These are phyloP conservation scores for Geodia barretti DNA, from an alignment of 37 sponge, comb jelly and placozoan species.

Conservation along the genomic window DNA sequence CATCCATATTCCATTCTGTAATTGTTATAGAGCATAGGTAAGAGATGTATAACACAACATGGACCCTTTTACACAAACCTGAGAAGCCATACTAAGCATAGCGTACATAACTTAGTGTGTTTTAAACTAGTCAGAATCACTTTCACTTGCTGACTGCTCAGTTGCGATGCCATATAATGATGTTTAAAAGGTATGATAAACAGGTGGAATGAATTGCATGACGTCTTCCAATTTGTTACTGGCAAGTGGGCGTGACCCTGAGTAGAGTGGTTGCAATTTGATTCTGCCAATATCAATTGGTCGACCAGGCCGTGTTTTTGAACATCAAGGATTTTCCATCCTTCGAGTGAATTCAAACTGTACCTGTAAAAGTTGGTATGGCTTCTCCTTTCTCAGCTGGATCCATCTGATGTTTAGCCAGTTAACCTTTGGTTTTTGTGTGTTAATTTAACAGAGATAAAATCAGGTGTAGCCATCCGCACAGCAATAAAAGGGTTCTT, in stretches of 20 bases:
- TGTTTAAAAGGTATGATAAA: slow-evolving; percentile 7
- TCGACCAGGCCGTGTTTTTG: slow-evolving; percentile 15
- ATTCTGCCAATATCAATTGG: slow-evolving; percentile 8
- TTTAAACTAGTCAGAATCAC: not conserved
- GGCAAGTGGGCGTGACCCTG: not conserved
- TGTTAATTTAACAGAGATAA: slow-evolving; percentile 22
- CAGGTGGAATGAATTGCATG: slow-evolving; percentile 18
- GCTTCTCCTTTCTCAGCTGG: slow-evolving; percentile 15
- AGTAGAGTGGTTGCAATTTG: not conserved
- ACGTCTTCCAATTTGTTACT: slow-evolving; percentile 9
- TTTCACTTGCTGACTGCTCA: not conserved
- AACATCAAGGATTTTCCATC: slow-evolving; percentile 34
- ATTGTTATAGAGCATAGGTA: not conserved
- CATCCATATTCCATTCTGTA: not conserved
- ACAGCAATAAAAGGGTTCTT: slow-evolving; percentile 18
- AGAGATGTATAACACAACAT: not conserved
- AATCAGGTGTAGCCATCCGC: slow-evolving; percentile 20
- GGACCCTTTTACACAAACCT: not conserved
- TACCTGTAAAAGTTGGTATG: slow-evolving; percentile 13
- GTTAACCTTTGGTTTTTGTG: slow-evolving; percentile 20
- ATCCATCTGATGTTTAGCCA: slow-evolving; percentile 44
- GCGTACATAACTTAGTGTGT: not conserved
- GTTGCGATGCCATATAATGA: not conserved
- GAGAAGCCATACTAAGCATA: not conserved
- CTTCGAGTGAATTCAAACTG: slow-evolving; percentile 29